Conservation (phyloP, 2,113 vertebrate genomes). For the Cyanoderma ruficeps region DNA sequence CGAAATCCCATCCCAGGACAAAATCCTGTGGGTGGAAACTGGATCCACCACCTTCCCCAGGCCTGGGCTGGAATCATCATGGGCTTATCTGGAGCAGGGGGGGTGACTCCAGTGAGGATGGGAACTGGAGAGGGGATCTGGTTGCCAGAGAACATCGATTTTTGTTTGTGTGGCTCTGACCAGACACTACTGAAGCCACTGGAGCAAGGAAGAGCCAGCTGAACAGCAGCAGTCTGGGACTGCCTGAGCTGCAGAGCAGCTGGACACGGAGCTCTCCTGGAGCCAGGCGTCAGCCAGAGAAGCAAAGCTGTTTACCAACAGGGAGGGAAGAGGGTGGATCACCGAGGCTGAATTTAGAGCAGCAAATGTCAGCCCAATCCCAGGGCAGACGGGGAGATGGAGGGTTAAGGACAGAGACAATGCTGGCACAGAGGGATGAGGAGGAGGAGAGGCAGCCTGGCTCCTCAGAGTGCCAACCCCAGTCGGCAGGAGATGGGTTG, state of each 20-base stretch:
- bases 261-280: not conserved
- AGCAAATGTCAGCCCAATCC: not conserved
- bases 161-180: not conserved
- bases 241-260: not conserved
- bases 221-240: not conserved
- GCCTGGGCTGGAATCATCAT: rapidly evolving
- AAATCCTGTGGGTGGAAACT: not conserved
- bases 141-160: not conserved
- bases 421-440: not conserved
- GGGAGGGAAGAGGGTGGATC: constrained; percentile 21
- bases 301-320: not conserved
- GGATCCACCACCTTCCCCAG: not conserved
- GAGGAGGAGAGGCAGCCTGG: not conserved
- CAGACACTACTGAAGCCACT: not conserved
- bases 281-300: not conserved
- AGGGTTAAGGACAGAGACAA: not conserved
- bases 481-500: not conserved
- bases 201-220: not conserved
- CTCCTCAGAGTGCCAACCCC: not conserved
- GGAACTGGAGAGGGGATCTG: not conserved
- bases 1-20: not conserved
- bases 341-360: rapidly evolving
- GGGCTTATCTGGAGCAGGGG: not conserved
- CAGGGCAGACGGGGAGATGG: not conserved
- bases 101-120: not conserved